A percentile compares a stretch with the other conserved stretches of the same genome.
phyloP scores from a whole-genome alignment of 2,797 vertebrate genomes.

The Amblyraja radiata region DNA sequence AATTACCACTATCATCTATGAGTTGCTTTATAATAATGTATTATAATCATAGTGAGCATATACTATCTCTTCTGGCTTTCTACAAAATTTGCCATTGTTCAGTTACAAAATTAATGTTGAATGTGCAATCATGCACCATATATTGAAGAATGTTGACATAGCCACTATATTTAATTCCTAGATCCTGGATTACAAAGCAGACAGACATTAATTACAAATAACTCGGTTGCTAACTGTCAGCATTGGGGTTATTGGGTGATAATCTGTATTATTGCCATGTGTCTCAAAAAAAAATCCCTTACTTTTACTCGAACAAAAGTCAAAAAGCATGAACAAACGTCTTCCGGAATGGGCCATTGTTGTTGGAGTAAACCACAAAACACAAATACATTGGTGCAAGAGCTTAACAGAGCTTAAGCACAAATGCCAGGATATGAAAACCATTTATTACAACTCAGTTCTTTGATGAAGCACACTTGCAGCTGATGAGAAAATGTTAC shows the following conservation, averaged over 20 bases:
- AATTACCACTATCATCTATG: background rate
- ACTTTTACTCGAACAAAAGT: background rate
- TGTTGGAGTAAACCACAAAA: background rate
- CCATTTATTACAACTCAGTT: background rate
- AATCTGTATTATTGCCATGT: background rate
- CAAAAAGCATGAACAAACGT: background rate
- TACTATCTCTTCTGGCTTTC: background rate
- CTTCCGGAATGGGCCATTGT: background rate
- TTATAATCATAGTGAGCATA: background rate
- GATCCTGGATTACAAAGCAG: background rate
- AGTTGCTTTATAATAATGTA: background rate
- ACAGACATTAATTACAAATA: background rate
- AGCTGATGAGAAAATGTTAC: background rate
- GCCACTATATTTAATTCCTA: background rate
- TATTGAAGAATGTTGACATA: background rate
- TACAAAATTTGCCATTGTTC: background rate
- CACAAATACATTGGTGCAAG: background rate
- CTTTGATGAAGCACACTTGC: background rate
- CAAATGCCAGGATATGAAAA: background rate
- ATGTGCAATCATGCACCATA: background rate
- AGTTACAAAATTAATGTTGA: background rate
- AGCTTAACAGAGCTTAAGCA: background rate
- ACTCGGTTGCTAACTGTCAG: background rate
- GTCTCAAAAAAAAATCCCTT: background rate
- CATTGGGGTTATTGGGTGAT: background rate